Conservation (phyloP, 2,797 vertebrate species). For the Brotula barbata region DNA sequence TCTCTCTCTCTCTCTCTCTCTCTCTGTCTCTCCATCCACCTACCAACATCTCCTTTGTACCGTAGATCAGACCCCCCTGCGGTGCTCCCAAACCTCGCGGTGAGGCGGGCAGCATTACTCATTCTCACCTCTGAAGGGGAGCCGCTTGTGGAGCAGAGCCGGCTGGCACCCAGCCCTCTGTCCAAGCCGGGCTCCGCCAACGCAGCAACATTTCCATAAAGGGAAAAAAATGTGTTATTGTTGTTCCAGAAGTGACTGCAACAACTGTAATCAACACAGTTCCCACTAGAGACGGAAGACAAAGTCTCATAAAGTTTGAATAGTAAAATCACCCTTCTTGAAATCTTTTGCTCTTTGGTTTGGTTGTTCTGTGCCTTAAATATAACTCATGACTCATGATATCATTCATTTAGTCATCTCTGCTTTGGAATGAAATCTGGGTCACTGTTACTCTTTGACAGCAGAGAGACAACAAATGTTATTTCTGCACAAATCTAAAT, state of each 20-base stretch:
- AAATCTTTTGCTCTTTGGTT: no score
- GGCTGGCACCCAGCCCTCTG: conserved; percentile 56
- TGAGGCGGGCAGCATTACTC: conserved; percentile 58
- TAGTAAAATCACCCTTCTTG: no score
- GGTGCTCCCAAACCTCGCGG: conserved; percentile 47
- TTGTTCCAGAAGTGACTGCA: conserved; percentile 31
- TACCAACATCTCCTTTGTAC: conserved; percentile 51
- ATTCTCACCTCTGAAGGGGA: conserved; percentile 73
- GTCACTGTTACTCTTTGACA: conserved; percentile 27
- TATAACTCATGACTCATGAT: conserved; percentile 40
- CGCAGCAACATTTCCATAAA: conserved; percentile 66
- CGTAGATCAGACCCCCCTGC: conserved; percentile 17
- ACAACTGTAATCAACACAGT: conserved; percentile 1
- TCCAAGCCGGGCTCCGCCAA: conserved; percentile 45
- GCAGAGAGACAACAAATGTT: conserved; percentile 4
- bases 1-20: conserved; percentile 46
- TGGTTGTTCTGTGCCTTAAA: conserved; percentile 21
- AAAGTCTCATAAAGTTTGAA: conserved; percentile 1
- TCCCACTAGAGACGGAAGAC: no score
- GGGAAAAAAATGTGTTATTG: conserved; percentile 44
- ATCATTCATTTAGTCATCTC: conserved; percentile 13
- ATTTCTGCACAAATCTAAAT: conserved; percentile 23
- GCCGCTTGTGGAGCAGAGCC: conserved; percentile 46
- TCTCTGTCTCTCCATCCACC: conserved; percentile 53
- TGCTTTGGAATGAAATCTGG: conserved; percentile 33